Conservation (phyloP, 2,888 invertebrate species). For the Xestia rhomboidea region DNA sequence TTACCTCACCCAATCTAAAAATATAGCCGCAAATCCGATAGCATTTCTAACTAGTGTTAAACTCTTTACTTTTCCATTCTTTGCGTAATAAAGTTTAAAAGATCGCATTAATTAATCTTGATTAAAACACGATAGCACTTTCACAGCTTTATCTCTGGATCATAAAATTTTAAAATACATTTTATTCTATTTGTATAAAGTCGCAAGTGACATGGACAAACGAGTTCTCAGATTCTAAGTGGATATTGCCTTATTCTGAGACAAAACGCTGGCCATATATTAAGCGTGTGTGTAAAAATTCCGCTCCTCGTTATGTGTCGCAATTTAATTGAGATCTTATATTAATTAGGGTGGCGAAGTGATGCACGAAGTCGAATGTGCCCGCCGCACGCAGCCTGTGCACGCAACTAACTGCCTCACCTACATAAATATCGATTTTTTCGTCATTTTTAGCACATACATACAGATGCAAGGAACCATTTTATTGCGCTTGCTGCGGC, state of each 20-base stretch:
- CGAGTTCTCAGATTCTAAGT: conserved; percentile 82
- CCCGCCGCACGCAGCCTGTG: conserved; percentile 87
- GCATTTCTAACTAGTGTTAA: conserved; percentile 58
- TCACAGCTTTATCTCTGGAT: conserved; percentile 73
- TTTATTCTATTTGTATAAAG: conserved; percentile 75
- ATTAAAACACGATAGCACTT: conserved; percentile 74
- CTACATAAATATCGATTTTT: conserved; percentile 71
- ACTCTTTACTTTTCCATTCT: conserved; percentile 60
- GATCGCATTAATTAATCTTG: conserved; percentile 69
- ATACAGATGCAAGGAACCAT: conserved; percentile 55
- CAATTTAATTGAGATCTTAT: conserved; percentile 91
- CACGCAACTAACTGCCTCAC: conserved; percentile 83
- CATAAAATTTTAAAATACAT: conserved; percentile 77
- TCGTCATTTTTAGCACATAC: conserved; percentile 68
- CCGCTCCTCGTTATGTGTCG: conserved; percentile 88
- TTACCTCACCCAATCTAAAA: conserved; percentile 48
- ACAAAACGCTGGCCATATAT: conserved; percentile 82
- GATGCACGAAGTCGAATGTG: conserved; percentile 86
- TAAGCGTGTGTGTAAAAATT: conserved; percentile 85
- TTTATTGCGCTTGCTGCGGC: conserved; percentile 57
- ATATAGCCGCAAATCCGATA: conserved; percentile 52
- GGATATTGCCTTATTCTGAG: conserved; percentile 84
- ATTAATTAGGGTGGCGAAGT: conserved; percentile 90
- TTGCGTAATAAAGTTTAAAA: conserved; percentile 55
- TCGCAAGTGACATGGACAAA: conserved; percentile 79